phyloP scores from a whole-genome alignment of 2,797 vertebrate species.

The Telmatherina bonti region DNA sequence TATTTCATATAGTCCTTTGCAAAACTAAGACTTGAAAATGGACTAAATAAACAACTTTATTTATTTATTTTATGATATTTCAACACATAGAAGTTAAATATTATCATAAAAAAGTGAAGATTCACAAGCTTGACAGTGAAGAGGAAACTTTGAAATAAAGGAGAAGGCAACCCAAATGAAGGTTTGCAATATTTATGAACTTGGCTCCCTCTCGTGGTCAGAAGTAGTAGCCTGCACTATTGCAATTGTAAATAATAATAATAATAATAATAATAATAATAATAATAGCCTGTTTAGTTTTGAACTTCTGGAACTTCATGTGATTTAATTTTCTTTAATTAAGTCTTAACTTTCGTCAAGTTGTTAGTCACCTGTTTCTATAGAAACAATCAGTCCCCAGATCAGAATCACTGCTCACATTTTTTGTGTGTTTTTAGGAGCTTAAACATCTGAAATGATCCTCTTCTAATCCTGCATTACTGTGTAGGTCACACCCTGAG shows the following conservation, averaged over 20 bases:
- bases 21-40: background rate
- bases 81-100: background rate
- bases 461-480: background rate
- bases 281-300: background rate
- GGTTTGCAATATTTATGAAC: constrained; percentile 15
- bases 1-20: background rate
- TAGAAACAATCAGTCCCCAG: background rate
- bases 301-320: background rate
- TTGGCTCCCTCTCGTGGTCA: constrained; percentile 61
- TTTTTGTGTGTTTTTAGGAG: background rate
- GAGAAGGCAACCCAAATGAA: background rate
- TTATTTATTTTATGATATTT: background rate
- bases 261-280: background rate
- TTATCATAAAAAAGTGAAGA: background rate
- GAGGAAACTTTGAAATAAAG: background rate
- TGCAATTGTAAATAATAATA: background rate
- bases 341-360: background rate
- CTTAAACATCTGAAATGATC: background rate
- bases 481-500: background rate
- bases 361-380: background rate
- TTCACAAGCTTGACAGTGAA: background rate
- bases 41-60: background rate
- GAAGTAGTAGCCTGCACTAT: background rate
- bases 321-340: background rate
- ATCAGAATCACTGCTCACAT: background rate